Conservation (phyloP, 23 tunicate species). For the Clavelina lepadiformis region DNA sequence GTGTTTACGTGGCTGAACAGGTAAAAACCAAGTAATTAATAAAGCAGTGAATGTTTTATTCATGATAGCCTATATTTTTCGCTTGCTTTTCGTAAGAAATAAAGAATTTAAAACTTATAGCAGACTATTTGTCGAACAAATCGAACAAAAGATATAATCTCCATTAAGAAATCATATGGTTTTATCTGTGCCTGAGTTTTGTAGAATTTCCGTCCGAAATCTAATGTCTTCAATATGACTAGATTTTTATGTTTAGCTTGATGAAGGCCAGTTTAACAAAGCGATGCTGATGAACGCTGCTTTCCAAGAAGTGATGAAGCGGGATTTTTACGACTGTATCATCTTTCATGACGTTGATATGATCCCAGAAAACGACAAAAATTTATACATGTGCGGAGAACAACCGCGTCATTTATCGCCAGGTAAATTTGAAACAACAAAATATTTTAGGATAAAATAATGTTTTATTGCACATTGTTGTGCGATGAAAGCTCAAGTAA, state of each 20-base stretch:
- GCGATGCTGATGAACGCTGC: conserved; percentile 94
- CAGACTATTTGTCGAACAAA: too few relatives aligned
- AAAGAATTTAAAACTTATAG: too few relatives aligned
- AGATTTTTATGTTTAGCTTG: conserved; percentile 38
- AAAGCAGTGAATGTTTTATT: too few relatives aligned
- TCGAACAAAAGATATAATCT: too few relatives aligned
- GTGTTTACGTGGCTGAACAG: conserved; percentile 96
- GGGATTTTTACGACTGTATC: conserved; percentile 75
- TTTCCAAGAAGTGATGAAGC: conserved; percentile 79
- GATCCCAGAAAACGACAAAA: conserved; percentile 92
- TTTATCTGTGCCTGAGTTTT: too few relatives aligned
- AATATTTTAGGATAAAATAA: not conserved
- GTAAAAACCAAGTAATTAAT: too few relatives aligned
- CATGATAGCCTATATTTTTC: too few relatives aligned
- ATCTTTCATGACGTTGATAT: conserved; percentile 99
- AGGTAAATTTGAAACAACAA: conserved; percentile 11
- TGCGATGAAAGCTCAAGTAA: not conserved
- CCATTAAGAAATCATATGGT: too few relatives aligned
- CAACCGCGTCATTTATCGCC: conserved; percentile 95
- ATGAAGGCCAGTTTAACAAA: conserved; percentile 85
- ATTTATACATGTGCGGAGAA: conserved; percentile 68
- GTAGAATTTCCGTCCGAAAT: too few relatives aligned
- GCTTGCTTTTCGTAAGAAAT: too few relatives aligned
- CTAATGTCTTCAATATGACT: too few relatives aligned
- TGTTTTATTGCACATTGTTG: not conserved